Percentiles rank a stretch among this genome's conserved stretches.
Conservation (phyloP, 1,140 invertebrate genomes). For the Heliothis virescens region DNA sequence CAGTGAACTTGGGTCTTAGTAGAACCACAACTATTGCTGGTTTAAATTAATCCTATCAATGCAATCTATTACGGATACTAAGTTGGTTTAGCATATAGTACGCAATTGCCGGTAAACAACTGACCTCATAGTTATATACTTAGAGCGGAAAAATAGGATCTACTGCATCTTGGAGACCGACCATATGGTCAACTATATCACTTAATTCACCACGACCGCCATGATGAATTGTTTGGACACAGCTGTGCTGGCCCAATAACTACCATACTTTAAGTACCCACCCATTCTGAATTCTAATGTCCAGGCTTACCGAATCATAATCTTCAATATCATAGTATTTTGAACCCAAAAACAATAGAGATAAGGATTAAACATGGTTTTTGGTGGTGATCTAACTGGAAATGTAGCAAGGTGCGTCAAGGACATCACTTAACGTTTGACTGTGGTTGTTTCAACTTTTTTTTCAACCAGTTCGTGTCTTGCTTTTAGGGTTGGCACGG, state of each 20-base stretch:
- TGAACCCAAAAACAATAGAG: slow-evolving; percentile 25
- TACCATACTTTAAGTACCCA: slow-evolving; percentile 47
- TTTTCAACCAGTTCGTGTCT: slow-evolving; percentile 55
- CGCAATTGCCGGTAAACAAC: slow-evolving; percentile 19
- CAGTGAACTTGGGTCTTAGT: too few species aligned
- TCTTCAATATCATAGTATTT: slow-evolving; percentile 25
- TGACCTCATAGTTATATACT: slow-evolving; percentile 34
- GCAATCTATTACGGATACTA: slow-evolving; percentile 9
- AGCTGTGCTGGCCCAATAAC: slow-evolving; percentile 47
- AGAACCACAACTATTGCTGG: neutral
- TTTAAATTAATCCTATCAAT: slow-evolving; percentile 3
- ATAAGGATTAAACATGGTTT: slow-evolving; percentile 47
- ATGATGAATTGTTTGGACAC: slow-evolving; percentile 44
- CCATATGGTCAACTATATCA: slow-evolving; percentile 33
- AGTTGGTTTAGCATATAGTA: slow-evolving; percentile 7
- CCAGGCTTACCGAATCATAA: slow-evolving; percentile 32
- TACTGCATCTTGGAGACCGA: slow-evolving; percentile 13
- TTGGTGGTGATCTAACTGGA: slow-evolving; percentile 55
- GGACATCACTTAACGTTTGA: slow-evolving; percentile 60
- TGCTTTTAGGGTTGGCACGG: slow-evolving; percentile 33
- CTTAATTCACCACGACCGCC: slow-evolving; percentile 18
- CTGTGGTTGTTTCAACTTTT: slow-evolving; percentile 63
- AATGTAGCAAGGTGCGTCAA: slow-evolving; percentile 66
- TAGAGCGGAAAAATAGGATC: slow-evolving; percentile 21
- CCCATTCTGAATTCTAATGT: slow-evolving; percentile 62